Conservation (phyloP, 2,113 vertebrate genomes). For the Collichthys lucidus region DNA sequence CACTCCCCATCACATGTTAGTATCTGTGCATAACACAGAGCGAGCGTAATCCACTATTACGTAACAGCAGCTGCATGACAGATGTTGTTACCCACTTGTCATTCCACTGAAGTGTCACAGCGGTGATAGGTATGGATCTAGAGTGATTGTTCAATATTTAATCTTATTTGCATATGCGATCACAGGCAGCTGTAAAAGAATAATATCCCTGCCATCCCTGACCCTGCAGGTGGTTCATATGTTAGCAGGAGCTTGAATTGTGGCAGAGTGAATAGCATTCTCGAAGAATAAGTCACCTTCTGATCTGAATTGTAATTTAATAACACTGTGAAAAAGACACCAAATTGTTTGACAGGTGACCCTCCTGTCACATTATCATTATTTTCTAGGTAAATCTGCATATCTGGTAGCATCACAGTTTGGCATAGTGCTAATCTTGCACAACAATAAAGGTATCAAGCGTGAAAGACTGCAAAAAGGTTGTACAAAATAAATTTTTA, state of each 20-base stretch:
- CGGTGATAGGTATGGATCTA: constrained; percentile 59
- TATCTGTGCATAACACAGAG: constrained; percentile 37
- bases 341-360: constrained; percentile 27
- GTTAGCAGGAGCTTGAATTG: not conserved
- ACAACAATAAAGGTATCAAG: not conserved
- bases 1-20: constrained; percentile 16
- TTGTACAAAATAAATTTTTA: not conserved
- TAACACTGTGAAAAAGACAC: not conserved
- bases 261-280: not conserved
- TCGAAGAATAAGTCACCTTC: not conserved
- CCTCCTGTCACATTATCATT: constrained; percentile 12
- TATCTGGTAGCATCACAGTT: constrained; percentile 1
- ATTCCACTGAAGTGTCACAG: constrained; percentile 51
- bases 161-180: constrained; percentile 62
- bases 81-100: constrained; percentile 72
- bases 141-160: constrained; percentile 66
- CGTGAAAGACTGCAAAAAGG: not conserved
- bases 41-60: constrained; percentile 59
- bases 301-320: not conserved
- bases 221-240: constrained; percentile 9
- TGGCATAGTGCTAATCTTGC: constrained; percentile 30
- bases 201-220: constrained; percentile 32
- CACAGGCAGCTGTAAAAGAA: constrained; percentile 51
- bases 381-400: constrained; percentile 6
- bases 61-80: constrained; percentile 59